phyloP scores from a whole-genome alignment of 2,113 vertebrate genomes.

The Hippocampus comes region DNA sequence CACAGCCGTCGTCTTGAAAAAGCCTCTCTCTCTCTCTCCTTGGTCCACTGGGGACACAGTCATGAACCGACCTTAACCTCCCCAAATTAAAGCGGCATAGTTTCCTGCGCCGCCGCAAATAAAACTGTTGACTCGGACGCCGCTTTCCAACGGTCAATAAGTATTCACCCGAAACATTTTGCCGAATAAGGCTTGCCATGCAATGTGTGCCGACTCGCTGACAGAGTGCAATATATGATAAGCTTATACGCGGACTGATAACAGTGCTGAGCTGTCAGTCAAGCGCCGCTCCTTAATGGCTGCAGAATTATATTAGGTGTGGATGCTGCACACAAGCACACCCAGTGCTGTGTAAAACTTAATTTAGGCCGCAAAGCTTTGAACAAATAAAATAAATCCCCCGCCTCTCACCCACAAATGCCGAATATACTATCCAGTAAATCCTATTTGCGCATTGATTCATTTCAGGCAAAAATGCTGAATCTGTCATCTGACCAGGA shows the following conservation, averaged over 20 bases:
- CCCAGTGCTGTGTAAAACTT: neutral
- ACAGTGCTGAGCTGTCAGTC: constrained; percentile 4
- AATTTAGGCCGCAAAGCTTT: constrained; percentile 18
- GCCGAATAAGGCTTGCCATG: neutral
- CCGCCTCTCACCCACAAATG: constrained; percentile 2
- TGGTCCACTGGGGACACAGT: constrained; percentile 59
- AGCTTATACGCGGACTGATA: neutral
- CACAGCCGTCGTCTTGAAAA: constrained; percentile 67
- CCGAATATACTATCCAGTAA: constrained; percentile 25
- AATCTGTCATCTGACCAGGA: constrained; percentile 6
- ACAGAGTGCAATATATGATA: neutral
- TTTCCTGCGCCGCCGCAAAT: neutral
- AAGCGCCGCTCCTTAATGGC: constrained; percentile 2
- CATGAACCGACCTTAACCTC: neutral
- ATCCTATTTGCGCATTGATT: constrained; percentile 35
- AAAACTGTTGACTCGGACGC: constrained; percentile 7
- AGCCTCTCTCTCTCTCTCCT: constrained; percentile 41
- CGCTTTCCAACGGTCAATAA: neutral
- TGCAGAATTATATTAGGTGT: neutral
- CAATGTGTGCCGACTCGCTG: neutral
- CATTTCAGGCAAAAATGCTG: constrained; percentile 28
- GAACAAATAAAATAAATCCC: constrained; percentile 33
- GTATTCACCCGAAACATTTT: neutral
- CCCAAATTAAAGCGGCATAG: neutral
- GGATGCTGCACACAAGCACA: constrained; percentile 8